Conservation (phyloP, 2,113 vertebrate genomes). For the Varanus komodoensis region DNA sequence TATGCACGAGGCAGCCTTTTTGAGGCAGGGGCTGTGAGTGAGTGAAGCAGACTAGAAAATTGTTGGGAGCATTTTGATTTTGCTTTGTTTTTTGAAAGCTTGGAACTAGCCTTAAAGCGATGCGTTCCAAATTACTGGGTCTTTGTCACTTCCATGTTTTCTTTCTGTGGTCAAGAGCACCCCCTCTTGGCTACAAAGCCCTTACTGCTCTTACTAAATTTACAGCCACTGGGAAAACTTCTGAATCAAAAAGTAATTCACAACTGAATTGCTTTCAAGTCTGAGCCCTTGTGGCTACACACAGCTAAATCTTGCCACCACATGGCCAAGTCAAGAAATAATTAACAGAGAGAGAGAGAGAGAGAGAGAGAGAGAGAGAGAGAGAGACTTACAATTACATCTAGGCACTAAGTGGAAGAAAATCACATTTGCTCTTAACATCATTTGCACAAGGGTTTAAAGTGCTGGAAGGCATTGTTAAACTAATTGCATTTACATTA, state of each 20-base stretch:
- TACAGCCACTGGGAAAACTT: neutral
- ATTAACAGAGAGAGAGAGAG: too few species aligned
- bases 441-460: slow-evolving; percentile 45
- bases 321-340: neutral
- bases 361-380: too few species aligned
- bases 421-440: slow-evolving; percentile 31
- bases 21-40: too few species aligned
- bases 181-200: neutral
- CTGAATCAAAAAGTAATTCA: neutral
- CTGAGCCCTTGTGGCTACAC: neutral
- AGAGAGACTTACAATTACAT: neutral
- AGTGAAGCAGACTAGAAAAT: too few species aligned
- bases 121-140: neutral
- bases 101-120: neutral
- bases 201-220: neutral
- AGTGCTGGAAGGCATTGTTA: slow-evolving; percentile 22
- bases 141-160: neutral
- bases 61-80: too few species aligned
- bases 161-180: neutral
- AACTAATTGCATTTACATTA: slow-evolving; percentile 58
- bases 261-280: neutral
- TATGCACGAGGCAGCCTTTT: neutral
- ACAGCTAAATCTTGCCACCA: neutral
- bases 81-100: neutral
- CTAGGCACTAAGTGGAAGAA: slow-evolving; percentile 32